These are phyloP conservation scores for Macropis europaea DNA, from an alignment of 2,888 invertebrate genomes.

Conservation along the genomic window DNA sequence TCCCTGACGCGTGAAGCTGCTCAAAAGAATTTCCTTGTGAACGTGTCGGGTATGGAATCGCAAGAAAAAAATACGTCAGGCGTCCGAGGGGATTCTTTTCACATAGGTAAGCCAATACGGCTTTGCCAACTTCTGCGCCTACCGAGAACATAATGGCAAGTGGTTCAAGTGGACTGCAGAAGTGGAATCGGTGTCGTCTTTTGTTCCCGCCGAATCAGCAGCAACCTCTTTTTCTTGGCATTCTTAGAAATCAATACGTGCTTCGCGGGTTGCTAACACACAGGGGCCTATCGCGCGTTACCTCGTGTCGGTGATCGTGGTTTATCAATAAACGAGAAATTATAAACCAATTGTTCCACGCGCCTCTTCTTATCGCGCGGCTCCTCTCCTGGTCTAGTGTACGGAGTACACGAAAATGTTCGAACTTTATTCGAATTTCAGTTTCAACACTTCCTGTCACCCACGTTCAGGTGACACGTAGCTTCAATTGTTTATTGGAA, in stretches of 20 bases:
- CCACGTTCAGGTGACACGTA: too few relatives aligned
- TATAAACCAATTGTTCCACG: too few relatives aligned
- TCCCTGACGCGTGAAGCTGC: too few relatives aligned
- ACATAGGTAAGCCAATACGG: constrained; percentile 50
- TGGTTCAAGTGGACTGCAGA: constrained; percentile 64
- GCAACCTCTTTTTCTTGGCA: constrained; percentile 69
- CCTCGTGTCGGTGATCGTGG: not conserved
- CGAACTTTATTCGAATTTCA: too few relatives aligned
- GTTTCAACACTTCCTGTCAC: too few relatives aligned
- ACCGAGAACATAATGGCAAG: constrained; percentile 66
- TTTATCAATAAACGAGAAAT: not conserved
- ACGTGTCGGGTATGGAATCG: constrained; percentile 2
- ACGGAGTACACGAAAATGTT: too few relatives aligned
- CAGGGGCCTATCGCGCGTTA: constrained; percentile 1
- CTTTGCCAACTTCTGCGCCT: constrained; percentile 52
- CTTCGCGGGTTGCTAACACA: constrained; percentile 51
- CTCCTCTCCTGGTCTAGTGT: too few relatives aligned
- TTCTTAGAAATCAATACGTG: constrained; percentile 71
- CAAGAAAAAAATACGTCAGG: constrained; percentile 20
- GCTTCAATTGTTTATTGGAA: too few relatives aligned
- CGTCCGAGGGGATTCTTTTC: constrained; percentile 19
- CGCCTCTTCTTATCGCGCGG: too few relatives aligned
- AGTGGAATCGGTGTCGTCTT: constrained; percentile 70
- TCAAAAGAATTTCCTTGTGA: too few relatives aligned
- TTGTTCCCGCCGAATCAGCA: constrained; percentile 72